Evolutionary conservation across 2,888 invertebrate genomes (phyloP), one percentile per base, ranked within the genome.

Genomic region (Nowickia ferox): DNA sequence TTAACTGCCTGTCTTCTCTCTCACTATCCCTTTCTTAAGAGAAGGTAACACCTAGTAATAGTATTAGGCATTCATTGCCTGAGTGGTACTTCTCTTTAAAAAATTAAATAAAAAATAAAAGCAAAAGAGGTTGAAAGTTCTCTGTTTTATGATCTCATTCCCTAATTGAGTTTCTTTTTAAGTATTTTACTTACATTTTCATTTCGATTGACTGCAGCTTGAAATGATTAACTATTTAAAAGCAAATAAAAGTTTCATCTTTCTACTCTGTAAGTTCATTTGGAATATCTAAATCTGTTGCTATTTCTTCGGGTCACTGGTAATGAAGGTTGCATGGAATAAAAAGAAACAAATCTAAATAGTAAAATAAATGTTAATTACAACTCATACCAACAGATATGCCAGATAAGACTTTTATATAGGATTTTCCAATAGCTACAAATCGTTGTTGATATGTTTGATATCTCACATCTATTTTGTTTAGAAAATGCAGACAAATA

Each of bases 291-390:
- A 46, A 63, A 30, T 53, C 9, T n/a, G 53, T 63, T 19, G 15
- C 17, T n/a, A 13, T 40, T 51, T 51, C 13, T 13, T 40, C n/a
- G 30, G 42, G 55, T 44, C 42, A 55, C 8, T 55, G 17, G 51
- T 75, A 65, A 53, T 76, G 53, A 75, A 63, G 40, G 44, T 75
- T 63, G 63, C 17, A 48, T 1, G 3, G 2, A 53, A 22, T 13
- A 10, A 51, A 63, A 74, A 51, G 42, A 51, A 48, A 42, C 3
- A 1, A 13, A 53, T 63, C 19, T 51, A 75, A 75, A 65, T 65
- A 61, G 44, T 17, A 76, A 53, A 76, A 55, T 15, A 51, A 55
- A 65, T 75, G 55, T 65, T 76, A 76, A 76, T 76, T 76, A 76
- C 53, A 76, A 65, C n/a, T 61, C 48, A 6, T 51, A 42, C 22